A percentile compares a stretch with the other conserved stretches of the same genome.
These are phyloP conservation scores for Craniophora ligustri DNA, from an alignment of 2,888 invertebrate genomes.

Conservation along the genomic window DNA sequence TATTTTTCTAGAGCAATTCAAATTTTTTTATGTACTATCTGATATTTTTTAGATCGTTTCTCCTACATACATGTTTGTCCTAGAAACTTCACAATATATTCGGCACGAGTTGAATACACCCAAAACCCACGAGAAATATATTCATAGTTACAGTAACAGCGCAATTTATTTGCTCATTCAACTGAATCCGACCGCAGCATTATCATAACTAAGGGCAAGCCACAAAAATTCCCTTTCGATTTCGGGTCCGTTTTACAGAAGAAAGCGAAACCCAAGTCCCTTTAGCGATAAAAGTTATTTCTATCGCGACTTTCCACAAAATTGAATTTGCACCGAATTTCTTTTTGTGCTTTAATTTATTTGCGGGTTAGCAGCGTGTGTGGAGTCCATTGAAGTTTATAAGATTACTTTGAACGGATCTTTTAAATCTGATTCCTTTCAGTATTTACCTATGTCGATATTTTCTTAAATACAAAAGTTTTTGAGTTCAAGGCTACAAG, in stretches of 20 bases:
- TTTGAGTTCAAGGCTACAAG: no score
- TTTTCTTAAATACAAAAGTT: no score
- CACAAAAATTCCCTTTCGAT: conserved; percentile 58
- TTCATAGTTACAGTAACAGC: conserved; percentile 61
- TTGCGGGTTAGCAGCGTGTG: conserved; percentile 29
- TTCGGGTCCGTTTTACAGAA: conserved; percentile 45
- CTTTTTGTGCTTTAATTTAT: conserved; percentile 27
- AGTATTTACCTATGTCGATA: no score
- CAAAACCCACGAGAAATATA: conserved; percentile 55
- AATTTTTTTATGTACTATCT: no score
- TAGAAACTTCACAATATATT: conserved; percentile 31
- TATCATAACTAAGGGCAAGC: conserved; percentile 71
- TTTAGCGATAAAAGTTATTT: conserved; percentile 45
- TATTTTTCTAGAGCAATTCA: no score
- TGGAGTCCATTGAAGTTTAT: conserved; percentile 33
- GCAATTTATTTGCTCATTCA: conserved; percentile 65
- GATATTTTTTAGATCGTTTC: no score
- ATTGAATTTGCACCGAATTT: conserved; percentile 45
- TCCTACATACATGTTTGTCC: no score
- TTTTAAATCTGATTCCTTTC: no score
- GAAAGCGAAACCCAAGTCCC: conserved; percentile 35
- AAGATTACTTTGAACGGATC: conserved; percentile 3
- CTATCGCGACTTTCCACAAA: conserved; percentile 44
- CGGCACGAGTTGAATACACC: conserved; percentile 32
- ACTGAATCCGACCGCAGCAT: conserved; percentile 61